These are phyloP conservation scores for Anthopleura sola DNA, from an alignment of 64 coral and sea anemone genomes.

Conservation along the genomic window DNA sequence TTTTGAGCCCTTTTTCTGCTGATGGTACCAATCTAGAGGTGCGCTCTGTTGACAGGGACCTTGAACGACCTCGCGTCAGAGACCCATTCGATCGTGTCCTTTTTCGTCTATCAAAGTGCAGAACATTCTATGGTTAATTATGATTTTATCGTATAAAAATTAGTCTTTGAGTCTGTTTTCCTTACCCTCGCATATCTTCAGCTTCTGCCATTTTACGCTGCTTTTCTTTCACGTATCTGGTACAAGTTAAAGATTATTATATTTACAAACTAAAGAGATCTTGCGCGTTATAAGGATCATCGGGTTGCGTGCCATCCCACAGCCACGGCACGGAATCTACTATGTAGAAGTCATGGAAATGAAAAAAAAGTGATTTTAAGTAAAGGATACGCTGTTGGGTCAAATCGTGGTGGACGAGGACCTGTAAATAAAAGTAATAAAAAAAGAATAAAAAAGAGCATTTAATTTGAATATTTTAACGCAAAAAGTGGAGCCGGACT, in stretches of 20 bases:
- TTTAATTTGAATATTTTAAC: not conserved
- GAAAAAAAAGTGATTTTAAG: not conserved
- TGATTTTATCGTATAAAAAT: not conserved
- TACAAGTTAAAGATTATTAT: not conserved
- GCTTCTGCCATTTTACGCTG: constrained; percentile 63
- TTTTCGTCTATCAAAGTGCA: not conserved
- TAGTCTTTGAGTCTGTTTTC: not conserved
- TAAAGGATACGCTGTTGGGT: constrained; percentile 87
- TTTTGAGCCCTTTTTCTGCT: not conserved
- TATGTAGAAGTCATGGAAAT: too few relatives aligned
- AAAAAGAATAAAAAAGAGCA: too few relatives aligned
- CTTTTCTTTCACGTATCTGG: constrained; percentile 78
- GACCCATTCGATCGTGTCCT: constrained; percentile 45
- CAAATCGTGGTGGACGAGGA: constrained; percentile 55
- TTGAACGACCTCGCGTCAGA: constrained; percentile 45
- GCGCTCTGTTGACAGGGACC: constrained; percentile 56
- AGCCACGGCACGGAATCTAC: too few relatives aligned
- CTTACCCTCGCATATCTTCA: constrained; percentile 59
- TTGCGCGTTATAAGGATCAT: too few relatives aligned
- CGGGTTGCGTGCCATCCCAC: too few relatives aligned
- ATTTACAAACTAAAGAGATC: too few relatives aligned
- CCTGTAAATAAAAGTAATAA: constrained; percentile 23
- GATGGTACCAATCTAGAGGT: constrained; percentile 9
- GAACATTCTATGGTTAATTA: not conserved
- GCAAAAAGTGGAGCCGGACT: not conserved